phyloP scores from a whole-genome alignment of 2,888 invertebrate genomes.

The Melanargia galathea region DNA sequence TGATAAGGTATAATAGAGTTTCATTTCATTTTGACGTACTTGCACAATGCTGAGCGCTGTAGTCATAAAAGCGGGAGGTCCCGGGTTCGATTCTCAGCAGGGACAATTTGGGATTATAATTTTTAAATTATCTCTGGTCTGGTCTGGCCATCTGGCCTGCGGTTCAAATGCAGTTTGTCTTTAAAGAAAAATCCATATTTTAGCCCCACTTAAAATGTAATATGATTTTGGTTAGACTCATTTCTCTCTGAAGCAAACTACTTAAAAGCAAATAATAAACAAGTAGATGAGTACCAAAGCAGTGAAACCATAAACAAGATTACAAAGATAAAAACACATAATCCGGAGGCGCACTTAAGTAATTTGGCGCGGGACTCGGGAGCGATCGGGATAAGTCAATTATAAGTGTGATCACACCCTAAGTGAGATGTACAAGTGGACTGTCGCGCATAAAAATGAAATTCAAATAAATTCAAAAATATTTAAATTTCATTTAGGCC shows the following conservation, averaged over 20 bases:
- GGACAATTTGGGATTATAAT: too few relatives aligned
- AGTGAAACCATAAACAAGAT: slow-evolving; percentile 41
- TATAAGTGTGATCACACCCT: slow-evolving; percentile 73
- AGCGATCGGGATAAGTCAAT: slow-evolving; percentile 73
- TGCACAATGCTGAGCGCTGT: too few relatives aligned
- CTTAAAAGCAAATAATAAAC: slow-evolving; percentile 13
- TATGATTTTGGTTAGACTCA: background rate
- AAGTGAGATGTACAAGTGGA: slow-evolving; percentile 45
- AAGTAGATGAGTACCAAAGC: slow-evolving; percentile 20
- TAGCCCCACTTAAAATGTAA: background rate
- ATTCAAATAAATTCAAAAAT: too few relatives aligned
- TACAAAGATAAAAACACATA: slow-evolving; percentile 54
- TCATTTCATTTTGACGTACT: too few relatives aligned
- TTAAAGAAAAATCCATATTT: too few relatives aligned
- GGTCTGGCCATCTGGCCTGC: too few relatives aligned
- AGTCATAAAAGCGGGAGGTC: too few relatives aligned
- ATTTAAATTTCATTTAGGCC: too few relatives aligned
- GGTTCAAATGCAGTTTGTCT: too few relatives aligned
- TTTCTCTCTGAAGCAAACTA: background rate
- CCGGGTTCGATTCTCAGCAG: too few relatives aligned
- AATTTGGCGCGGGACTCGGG: slow-evolving; percentile 42
- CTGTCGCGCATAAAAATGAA: slow-evolving; percentile 43
- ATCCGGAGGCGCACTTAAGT: slow-evolving; percentile 62
- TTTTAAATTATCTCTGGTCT: too few relatives aligned
- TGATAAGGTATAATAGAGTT: too few relatives aligned